phyloP scores from a whole-genome alignment of 2,797 vertebrate genomes.

The Lepus townsendii region DNA sequence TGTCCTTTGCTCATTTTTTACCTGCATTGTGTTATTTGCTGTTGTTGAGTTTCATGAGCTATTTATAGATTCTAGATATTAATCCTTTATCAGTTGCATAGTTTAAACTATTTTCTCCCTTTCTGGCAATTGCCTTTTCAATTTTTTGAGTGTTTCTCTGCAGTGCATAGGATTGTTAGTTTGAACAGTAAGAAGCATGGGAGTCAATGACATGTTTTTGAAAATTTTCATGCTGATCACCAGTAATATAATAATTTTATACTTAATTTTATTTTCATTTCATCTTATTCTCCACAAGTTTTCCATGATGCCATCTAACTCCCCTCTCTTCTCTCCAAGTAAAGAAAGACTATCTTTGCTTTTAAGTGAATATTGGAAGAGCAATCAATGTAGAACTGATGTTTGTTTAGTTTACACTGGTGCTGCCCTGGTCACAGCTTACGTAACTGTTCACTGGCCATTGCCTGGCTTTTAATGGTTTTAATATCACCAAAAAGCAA shows the following conservation, averaged over 20 bases:
- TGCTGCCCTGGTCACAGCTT: not conserved
- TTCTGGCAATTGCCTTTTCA: too few relatives aligned
- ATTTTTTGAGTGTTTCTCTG: too few relatives aligned
- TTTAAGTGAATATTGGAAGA: not conserved
- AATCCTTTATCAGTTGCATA: too few relatives aligned
- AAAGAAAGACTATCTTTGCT: not conserved
- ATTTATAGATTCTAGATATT: too few relatives aligned
- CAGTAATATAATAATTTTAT: not conserved
- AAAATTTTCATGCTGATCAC: not conserved
- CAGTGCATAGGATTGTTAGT: too few relatives aligned
- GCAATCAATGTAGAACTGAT: not conserved
- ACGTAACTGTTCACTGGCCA: not conserved
- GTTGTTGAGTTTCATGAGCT: too few relatives aligned
- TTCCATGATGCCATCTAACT: not conserved
- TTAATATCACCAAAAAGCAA: not conserved
- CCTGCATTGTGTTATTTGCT: too few relatives aligned
- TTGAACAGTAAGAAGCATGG: not conserved
- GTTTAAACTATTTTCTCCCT: too few relatives aligned
- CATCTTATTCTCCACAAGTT: not conserved
- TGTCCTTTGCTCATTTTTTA: too few relatives aligned
- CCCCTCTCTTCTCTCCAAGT: not conserved
- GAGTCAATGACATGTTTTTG: not conserved
- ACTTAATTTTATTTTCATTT: not conserved
- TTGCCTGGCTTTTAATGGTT: not conserved
- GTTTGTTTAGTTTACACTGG: fast-evolving